A percentile compares a stretch with the other conserved stretches of the same genome.
phyloP scores from a whole-genome alignment of 2,113 vertebrate genomes.

The Chauna torquata region DNA sequence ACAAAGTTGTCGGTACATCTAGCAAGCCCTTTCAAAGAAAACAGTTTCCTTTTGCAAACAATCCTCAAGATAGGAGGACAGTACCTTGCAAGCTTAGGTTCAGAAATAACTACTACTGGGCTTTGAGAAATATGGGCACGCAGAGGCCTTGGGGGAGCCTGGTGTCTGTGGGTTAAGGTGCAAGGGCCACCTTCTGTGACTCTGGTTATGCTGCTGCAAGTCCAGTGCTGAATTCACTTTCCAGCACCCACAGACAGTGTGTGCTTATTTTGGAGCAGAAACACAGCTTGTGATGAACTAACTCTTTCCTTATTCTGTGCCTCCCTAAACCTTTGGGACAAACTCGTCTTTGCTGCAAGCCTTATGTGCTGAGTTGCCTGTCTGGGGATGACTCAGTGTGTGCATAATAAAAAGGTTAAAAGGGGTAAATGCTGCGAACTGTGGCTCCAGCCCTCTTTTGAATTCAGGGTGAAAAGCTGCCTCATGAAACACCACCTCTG shows the following conservation, averaged over 20 bases:
- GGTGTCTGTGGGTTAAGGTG: not conserved
- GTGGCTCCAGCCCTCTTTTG: not conserved
- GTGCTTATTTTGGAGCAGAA: not conserved
- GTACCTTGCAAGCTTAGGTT: not conserved
- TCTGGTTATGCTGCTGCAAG: not conserved
- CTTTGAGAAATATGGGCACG: not conserved
- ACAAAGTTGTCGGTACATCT: not conserved
- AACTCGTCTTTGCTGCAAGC: not conserved
- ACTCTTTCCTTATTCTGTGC: not conserved
- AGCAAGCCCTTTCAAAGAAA: not conserved
- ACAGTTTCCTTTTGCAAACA: not conserved
- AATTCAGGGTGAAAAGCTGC: not conserved
- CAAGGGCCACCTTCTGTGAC: not conserved
- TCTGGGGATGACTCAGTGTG: not conserved
- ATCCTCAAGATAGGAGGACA: not conserved
- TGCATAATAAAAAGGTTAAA: not conserved
- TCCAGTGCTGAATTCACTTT: not conserved
- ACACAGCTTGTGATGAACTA: not conserved
- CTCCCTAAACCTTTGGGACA: not conserved
- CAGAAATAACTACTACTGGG: not conserved
- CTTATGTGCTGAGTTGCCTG: not conserved
- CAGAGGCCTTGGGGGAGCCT: fast-evolving
- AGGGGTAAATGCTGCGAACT: not conserved
- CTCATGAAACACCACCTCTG: not conserved
- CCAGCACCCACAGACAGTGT: not conserved